These are phyloP conservation scores for Nannobrachium achirus DNA, from an alignment of 2,113 vertebrate genomes.

Conservation along the genomic window DNA sequence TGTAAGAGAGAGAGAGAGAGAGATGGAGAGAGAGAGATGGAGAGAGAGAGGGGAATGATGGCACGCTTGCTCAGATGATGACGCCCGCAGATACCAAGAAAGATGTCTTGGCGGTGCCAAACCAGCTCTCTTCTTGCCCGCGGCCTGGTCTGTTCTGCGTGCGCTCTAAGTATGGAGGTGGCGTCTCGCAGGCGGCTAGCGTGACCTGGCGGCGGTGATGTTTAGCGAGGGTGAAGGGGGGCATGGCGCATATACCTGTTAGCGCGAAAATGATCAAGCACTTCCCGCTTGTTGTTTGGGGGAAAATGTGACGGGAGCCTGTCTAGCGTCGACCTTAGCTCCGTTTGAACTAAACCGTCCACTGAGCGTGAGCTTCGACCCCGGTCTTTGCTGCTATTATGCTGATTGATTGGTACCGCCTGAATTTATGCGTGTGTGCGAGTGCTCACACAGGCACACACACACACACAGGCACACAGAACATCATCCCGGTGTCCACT, in stretches of 20 bases:
- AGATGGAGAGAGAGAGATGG: constrained; percentile 7
- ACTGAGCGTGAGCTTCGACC: constrained; percentile 40
- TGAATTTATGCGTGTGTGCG: constrained; percentile 13
- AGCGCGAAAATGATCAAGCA: constrained; percentile 28
- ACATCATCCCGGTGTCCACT: constrained; percentile 48
- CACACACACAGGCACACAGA: neutral
- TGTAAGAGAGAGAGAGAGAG: constrained; percentile 19
- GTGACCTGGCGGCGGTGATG: constrained; percentile 1
- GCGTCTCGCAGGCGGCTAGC: constrained; percentile 49
- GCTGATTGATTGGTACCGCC: constrained; percentile 18
- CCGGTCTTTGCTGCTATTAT: neutral
- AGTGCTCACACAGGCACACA: neutral
- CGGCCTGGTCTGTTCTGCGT: constrained; percentile 40
- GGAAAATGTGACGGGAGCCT: constrained; percentile 20
- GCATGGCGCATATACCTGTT: constrained; percentile 21
- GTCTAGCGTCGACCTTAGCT: constrained; percentile 17
- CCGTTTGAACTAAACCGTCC: constrained; percentile 25
- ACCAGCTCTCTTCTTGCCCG: constrained; percentile 26
- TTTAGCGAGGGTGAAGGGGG: constrained; percentile 36
- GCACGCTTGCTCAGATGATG: constrained; percentile 26
- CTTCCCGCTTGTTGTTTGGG: neutral
- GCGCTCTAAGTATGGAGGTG: too few species aligned
- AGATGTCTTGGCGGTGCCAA: constrained; percentile 2
- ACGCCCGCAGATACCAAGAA: constrained; percentile 28
- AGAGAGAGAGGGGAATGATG: constrained; percentile 9